Base-by-base conservation (phyloP, 2,888 invertebrate genomes). In the Margaritifera margaritifera region DNA sequence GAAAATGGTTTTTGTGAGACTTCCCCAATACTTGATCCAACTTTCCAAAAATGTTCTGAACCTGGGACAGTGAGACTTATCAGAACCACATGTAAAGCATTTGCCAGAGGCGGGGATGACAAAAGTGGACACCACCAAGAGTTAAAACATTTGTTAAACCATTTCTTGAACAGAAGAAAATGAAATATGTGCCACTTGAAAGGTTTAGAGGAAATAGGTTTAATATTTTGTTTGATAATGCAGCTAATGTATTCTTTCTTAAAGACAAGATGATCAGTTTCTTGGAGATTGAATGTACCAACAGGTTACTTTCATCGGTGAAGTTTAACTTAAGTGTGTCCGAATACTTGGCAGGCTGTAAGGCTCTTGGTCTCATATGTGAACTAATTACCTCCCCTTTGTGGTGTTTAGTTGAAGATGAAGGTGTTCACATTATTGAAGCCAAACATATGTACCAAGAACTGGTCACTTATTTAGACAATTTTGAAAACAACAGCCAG, bases 261-360 rank as follows among this genome's bases (percentile, higher is more conserved):
- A 25, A 2, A 27, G 61, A 61, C 6, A 4, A 61, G 19, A 6
- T 61, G 15, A 22, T 20, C 18, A 19, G 27, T 15, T 61, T 31
- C 19, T 11, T 61, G 19, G 31, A 27, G 27, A 27, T 15, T 18
- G 60, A 25, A 19, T 19, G 18, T 25, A 42, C 24, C 27, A 73
- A 73, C 55, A 53, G 66, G 57, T 63, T 70, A n/a, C 62, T 72
- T 18, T 56, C 60, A 54, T 51, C 69, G 3, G 57, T 70, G 55
- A 55, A 58, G 25, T 59, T 62, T 72, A 72, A 77, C 57, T 25
- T 78, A 1, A 64, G 68, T 54, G 62, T 71, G 22, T 62, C 64
- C 42, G 71, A 69, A 24, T 75, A 67, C 56, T 11, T 79, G 11
- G 74, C 72, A 53, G 76, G 74, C 5, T 74, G 73, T 52, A 76